Evolutionary conservation across 2,888 invertebrate genomes (phyloP), one percentile per base, ranked within the genome.

Genomic region (Sicus ferrugineus): DNA sequence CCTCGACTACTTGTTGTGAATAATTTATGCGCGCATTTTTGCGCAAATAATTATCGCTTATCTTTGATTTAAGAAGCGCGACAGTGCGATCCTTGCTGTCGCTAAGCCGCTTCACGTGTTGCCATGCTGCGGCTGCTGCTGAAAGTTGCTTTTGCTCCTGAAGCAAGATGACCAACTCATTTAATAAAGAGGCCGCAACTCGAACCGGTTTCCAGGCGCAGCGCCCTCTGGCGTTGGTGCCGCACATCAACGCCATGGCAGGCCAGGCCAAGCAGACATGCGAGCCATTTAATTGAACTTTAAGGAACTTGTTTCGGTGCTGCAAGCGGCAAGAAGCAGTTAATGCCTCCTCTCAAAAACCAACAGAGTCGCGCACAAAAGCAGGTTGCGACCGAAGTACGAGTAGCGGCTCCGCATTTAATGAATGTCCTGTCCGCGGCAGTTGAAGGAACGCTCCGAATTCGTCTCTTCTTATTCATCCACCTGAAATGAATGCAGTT

Each of bases 1-100:
- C 54, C 46, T 66, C 38, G 4, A 26, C 48, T 65, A 34, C 56
- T 54, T 48, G 31, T 34, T 30, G 79, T 78, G 80, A 79, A 79
- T 81, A 77, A 78, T 81, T 82, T 80, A 81, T 80, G 79, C 75
- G 77, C 76, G 78, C 78, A 76, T 80, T 80, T 80, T 81, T 81
- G 76, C 76, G 69, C 75, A 83, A 79, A 82, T 81, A 81, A 81
- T 83, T 83, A 82, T 79, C 80, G 80, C 81, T 81, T 81, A 82
- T 81, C 82, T 82, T 79, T 82, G 80, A 81, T 83, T 83, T 79
- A 80, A 78, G 77, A 77, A 78, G 77, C 73, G 76, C 76, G 77
- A 75, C 76, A 75, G 69, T 11, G 52, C 52, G 75, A 54, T 34
- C 34, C 42, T 67, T 72, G 61, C 63, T 54, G 67, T 65, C 54